Base-by-base conservation (phyloP, 2,888 invertebrate species). In the Apocheima hispidaria region DNA sequence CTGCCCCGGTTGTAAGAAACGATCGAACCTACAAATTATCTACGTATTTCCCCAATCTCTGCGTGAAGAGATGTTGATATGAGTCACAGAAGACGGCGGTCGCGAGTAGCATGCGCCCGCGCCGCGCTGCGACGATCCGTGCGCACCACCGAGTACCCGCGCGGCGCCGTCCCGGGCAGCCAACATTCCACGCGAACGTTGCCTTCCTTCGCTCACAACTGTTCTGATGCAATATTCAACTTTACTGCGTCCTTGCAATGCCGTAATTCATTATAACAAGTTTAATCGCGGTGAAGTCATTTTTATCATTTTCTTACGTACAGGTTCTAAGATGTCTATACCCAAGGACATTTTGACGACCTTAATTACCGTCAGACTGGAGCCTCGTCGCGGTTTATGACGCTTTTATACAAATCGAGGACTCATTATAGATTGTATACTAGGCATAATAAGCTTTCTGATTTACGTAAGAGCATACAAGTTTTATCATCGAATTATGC, bases 231-330 rank as follows among this genome's bases (percentile, higher is more conserved):
- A 92, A 91, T 90, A 91, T 91, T 92, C 90, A 91, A 90, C 90
- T 91, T 90, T 91, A 91, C 89, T 86, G 90, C 91, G 91, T 92
- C 91, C 92, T 92, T 92, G 92, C 92, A 92, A 91, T 92, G 92
- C 91, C 91, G 91, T 92, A 92, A 92, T 91, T 92, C 90, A 88
- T 90, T 89, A 88, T 84, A 88, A 90, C 90, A 84, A 87, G 84
- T 86, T 87, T 86, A 88, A 88, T 87, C 82, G 87, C 75, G 78
- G 79, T 82, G 77, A 77, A 84, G 79, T 83, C 84, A 84, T 84
- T 87, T 88, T 90, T 86, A 84, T 88, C 83, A 86, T 89, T 88
- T 90, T 89, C 80, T 78, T 68, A 71, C 72, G 73, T 77, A 77
- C 83, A 81, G 78, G 84, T 81, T 83, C 81, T 83, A 79, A 79